These are phyloP conservation scores for Porites cylindrica DNA, from an alignment of 92 coral and sea anemone genomes.

Conservation along the genomic window DNA sequence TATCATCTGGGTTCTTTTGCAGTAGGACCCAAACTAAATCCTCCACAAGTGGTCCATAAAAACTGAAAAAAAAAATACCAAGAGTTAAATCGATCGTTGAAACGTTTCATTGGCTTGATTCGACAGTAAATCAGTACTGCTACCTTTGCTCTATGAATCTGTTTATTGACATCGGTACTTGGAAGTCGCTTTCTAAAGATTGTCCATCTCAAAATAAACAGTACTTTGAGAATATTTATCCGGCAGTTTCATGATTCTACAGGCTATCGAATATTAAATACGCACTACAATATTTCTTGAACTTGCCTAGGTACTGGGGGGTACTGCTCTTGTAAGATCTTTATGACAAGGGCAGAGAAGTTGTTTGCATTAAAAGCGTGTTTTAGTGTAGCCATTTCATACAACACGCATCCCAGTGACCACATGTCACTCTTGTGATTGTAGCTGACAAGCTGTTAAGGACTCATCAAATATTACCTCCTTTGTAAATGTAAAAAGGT, in stretches of 20 bases:
- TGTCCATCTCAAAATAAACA: too few relatives aligned
- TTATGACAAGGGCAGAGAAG: constrained; percentile 88
- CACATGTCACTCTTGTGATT: constrained; percentile 99
- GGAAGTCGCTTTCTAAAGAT: too few relatives aligned
- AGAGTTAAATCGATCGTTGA: not conserved
- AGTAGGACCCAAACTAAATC: constrained; percentile 89
- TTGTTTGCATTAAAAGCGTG: constrained; percentile 91
- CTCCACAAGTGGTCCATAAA: constrained; percentile 85
- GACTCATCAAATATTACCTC: not conserved
- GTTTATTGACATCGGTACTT: too few relatives aligned
- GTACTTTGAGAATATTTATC: too few relatives aligned
- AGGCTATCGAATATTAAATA: too few relatives aligned
- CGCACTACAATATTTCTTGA: not conserved
- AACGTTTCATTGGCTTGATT: too few relatives aligned
- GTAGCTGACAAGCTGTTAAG: constrained; percentile 68
- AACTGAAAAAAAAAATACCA: constrained; percentile 43
- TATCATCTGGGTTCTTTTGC: constrained; percentile 82
- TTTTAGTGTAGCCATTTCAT: constrained; percentile 83
- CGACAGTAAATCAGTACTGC: too few relatives aligned
- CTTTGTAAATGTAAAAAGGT: not conserved
- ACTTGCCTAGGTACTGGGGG: constrained; percentile 88
- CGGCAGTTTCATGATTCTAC: too few relatives aligned
- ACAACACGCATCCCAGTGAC: constrained; percentile 97
- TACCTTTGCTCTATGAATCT: too few relatives aligned
- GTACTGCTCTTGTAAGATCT: constrained; percentile 87